Conservation (phyloP, 2,888 invertebrate genomes). For the Chrysopilus asiliformis region DNA sequence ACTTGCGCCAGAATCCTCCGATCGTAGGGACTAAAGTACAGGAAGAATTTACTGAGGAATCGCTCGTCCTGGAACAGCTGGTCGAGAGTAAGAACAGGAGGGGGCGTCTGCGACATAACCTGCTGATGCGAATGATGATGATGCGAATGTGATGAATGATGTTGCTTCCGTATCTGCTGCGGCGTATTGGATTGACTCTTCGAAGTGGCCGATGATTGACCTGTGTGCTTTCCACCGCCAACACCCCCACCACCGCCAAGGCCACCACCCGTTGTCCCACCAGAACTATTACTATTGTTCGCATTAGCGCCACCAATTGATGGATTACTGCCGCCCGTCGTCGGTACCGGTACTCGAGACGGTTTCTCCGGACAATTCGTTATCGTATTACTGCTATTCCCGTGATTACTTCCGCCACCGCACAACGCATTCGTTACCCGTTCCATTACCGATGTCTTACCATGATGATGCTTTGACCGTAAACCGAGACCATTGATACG, state of each 20-base stretch:
- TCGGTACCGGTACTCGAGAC: conserved; percentile 29
- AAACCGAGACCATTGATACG: conserved; percentile 73
- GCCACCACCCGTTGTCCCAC: conserved; percentile 3
- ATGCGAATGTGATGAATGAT: conserved; percentile 30
- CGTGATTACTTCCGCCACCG: conserved; percentile 45
- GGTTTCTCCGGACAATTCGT: conserved; percentile 38
- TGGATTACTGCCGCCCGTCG: conserved; percentile 16
- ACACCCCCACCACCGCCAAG: conserved; percentile 1
- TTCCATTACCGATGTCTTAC: conserved; percentile 64
- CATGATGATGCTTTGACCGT: conserved; percentile 44
- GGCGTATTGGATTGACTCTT: conserved; percentile 28
- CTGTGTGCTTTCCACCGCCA: conserved; percentile 1
- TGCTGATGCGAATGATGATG: conserved; percentile 23
- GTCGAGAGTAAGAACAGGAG: conserved; percentile 50
- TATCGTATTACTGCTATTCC: conserved; percentile 19
- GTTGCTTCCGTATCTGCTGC: conserved; percentile 31
- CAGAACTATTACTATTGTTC: conserved; percentile 8
- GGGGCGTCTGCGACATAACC: conserved; percentile 37
- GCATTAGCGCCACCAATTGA: conserved; percentile 12
- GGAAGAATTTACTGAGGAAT: conserved; percentile 73
- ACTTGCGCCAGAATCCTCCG: conserved; percentile 68
- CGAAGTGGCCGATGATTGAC: background rate
- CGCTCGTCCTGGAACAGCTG: conserved; percentile 72
- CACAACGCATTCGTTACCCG: conserved; percentile 77
- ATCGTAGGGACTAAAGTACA: conserved; percentile 67